These are phyloP conservation scores for Sipha maydis DNA, from an alignment of 2,888 invertebrate genomes.

Conservation along the genomic window DNA sequence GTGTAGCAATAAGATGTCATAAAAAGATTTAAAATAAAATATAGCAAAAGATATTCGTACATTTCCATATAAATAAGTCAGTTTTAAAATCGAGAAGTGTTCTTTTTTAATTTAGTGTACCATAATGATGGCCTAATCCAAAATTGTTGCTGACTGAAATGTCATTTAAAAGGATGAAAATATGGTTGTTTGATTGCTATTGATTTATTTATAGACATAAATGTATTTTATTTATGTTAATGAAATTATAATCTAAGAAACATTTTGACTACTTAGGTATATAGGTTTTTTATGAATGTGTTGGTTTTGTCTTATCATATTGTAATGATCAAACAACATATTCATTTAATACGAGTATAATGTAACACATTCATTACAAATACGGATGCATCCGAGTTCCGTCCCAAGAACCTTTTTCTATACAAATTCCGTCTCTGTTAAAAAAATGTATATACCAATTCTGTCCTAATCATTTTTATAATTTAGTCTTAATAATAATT, in stretches of 20 bases:
- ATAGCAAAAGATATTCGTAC: not conserved
- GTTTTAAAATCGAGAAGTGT: conserved; percentile 1
- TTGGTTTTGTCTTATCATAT: too few species aligned
- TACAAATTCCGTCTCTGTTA: too few species aligned
- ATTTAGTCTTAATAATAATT: too few species aligned
- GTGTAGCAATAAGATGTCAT: not conserved
- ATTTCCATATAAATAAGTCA: not conserved
- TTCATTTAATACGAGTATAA: too few species aligned
- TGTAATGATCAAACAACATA: too few species aligned
- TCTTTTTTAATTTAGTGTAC: conserved; percentile 24
- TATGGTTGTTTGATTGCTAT: not conserved
- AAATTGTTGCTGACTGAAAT: conserved; percentile 8
- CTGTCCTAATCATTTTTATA: too few species aligned
- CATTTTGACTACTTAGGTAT: not conserved
- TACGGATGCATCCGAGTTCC: too few species aligned
- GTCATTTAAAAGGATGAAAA: conserved; percentile 5
- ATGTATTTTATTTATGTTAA: not conserved
- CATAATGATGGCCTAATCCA: conserved; percentile 1
- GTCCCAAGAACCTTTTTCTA: too few species aligned
- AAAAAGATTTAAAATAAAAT: not conserved
- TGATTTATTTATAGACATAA: not conserved
- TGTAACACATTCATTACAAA: too few species aligned
- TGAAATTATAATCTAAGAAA: not conserved
- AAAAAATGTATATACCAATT: too few species aligned
- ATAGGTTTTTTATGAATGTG: not conserved